Conservation (phyloP, 1,140 invertebrate species). For the roundworm (Caenorhabditis elegans) region WBcel235 BX284604.4:11163001-11163500, state of each 20-base stretch:
- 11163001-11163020: constrained; percentile 26
- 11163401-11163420: too few relatives aligned
- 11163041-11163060: constrained; percentile 34
- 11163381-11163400: too few relatives aligned
- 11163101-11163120: constrained; percentile 46
- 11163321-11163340: constrained; percentile 48
- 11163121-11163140: constrained; percentile 49
- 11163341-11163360: constrained; percentile 53
- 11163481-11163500: too few relatives aligned
- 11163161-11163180: constrained; percentile 39
- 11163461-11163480: too few relatives aligned
- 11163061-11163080: constrained; percentile 8
- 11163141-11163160: constrained; percentile 31
- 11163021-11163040: constrained; percentile 38
- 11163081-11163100: constrained; percentile 19
- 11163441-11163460: background rate
- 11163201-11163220: background rate
- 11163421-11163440: too few relatives aligned
- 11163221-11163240: too few relatives aligned
- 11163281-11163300: constrained; percentile 13
- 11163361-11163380: constrained; percentile 52
- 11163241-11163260: too few relatives aligned
- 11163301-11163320: constrained; percentile 38
- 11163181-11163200: background rate
- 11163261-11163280: background rate